A percentile compares a stretch with the other conserved stretches of the same genome.
Conservation (phyloP, 2,797 vertebrate genomes). For the Moxostoma hubbsi region DNA sequence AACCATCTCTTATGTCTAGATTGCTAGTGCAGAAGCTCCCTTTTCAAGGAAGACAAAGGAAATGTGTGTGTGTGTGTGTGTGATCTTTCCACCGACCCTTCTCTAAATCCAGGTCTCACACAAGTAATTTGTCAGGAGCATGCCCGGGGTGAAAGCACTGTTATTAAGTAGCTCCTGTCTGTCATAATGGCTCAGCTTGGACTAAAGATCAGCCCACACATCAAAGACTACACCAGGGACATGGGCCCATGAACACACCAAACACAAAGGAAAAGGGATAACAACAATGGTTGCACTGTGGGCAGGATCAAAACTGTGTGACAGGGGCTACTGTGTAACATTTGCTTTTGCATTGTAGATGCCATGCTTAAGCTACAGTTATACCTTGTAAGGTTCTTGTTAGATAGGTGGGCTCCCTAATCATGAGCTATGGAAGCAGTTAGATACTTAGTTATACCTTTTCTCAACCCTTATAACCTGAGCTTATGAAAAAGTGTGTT, state of each 20-base stretch:
- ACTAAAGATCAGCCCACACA: slow-evolving; percentile 46
- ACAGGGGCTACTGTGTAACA: slow-evolving; percentile 18
- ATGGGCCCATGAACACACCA: slow-evolving; percentile 21
- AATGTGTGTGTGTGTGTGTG: slow-evolving; percentile 20
- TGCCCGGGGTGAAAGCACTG: slow-evolving; percentile 42
- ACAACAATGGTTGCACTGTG: slow-evolving; percentile 12
- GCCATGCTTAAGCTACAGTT: neutral
- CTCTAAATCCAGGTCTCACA: slow-evolving; percentile 51
- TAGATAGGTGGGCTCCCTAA: neutral
- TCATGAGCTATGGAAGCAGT: slow-evolving; percentile 1
- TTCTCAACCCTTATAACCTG: neutral
- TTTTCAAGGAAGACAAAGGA: slow-evolving; percentile 19
- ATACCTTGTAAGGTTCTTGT: neutral
- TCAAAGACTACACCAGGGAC: slow-evolving; percentile 42
- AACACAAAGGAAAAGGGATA: slow-evolving; percentile 33
- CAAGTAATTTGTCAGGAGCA: slow-evolving; percentile 55
- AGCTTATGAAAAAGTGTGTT: neutral
- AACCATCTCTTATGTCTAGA: slow-evolving; percentile 35
- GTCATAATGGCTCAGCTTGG: slow-evolving; percentile 48
- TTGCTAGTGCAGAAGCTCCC: slow-evolving; percentile 10
- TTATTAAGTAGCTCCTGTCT: slow-evolving; percentile 47
- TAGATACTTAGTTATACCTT: neutral
- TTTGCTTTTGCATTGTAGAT: neutral
- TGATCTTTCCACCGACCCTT: slow-evolving; percentile 44
- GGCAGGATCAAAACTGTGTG: slow-evolving; percentile 22